Evolutionary conservation across 1,140 invertebrate species (phyloP), one percentile per base, ranked within the genome.

Genomic region (Phymorhynchus buccinoides): DNA sequence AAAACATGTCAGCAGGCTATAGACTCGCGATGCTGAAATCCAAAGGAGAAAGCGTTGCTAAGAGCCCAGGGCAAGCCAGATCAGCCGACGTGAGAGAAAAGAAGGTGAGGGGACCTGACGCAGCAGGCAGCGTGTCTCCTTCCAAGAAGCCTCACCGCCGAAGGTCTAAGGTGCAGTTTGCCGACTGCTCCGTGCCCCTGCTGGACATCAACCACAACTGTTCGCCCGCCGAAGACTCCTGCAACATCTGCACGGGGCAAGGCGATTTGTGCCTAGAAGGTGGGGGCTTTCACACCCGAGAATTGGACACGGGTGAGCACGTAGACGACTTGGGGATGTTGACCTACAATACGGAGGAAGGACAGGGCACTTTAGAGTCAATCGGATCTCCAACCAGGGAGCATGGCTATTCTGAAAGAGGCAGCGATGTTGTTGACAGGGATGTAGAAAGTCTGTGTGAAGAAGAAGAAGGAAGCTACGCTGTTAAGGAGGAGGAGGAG

Each of bases 141-240:
- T 16, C 37, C 32, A 35, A 35, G 9, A 73, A 9, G 30, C 0
- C 16, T 32, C n/a, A 39, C 22, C 77, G n/a, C n/a, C 44, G 77
- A 6, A 9, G 37, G 37, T 41, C 35, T 37, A 39, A 27, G 37
- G 77, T 79, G 1, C 41, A 79, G 77, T 79, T 79, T 39, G 77
- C 42, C 1, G 37, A 79, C 77, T 79, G 41, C 32, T 52, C 77
- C 41, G 41, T 52, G 77, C 42, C 30, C 2, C 6, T 22, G 12
- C 3, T 79, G n/a, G 44, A 79, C 37, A 18, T 79, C 7, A 79
- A 79, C 77, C 42, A 79, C 22, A 79, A 79, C 77, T 79, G 77
- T 52, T 4, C 4, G 56, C 22, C 22, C 56, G n/a, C 56, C 22
- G 56, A 62, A 52, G 12, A 52, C 12, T 52, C 48, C 48, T 52